Conservation (phyloP, 2,888 invertebrate species). For the Orthosia cruda region DNA sequence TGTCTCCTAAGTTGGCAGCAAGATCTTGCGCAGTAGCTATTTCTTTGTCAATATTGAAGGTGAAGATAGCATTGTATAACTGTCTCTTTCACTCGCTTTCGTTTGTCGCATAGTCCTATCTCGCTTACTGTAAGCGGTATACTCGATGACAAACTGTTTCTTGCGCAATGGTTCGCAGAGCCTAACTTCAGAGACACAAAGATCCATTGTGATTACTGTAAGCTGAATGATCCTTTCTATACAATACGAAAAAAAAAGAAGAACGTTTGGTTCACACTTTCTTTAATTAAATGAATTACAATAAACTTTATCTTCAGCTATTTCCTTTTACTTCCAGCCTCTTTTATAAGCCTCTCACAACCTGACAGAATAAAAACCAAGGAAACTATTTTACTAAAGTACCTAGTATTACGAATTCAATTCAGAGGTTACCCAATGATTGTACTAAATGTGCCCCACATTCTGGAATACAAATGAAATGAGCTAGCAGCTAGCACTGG, state of each 20-base stretch:
- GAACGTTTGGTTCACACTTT: neutral
- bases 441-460: slow-evolving; percentile 70
- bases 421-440: slow-evolving; percentile 70
- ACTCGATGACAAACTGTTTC: too few relatives aligned
- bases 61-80: too few relatives aligned
- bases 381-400: slow-evolving; percentile 60
- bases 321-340: slow-evolving; percentile 10
- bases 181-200: too few relatives aligned
- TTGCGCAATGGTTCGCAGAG: too few relatives aligned
- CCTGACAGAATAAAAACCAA: slow-evolving; percentile 47
- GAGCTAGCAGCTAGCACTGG: slow-evolving; percentile 41
- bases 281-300: slow-evolving; percentile 4
- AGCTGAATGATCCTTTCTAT: neutral
- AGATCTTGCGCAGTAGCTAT: too few relatives aligned
- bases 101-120: too few relatives aligned
- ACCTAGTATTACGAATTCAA: slow-evolving; percentile 66
- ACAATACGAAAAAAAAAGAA: neutral
- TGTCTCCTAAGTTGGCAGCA: too few relatives aligned
- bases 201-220: too few relatives aligned
- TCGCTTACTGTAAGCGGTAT: too few relatives aligned
- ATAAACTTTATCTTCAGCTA: neutral
- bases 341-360: slow-evolving; percentile 21
- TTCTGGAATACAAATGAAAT: slow-evolving; percentile 73
- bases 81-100: too few relatives aligned
- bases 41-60: too few relatives aligned